A percentile compares a stretch with the other conserved stretches of the same genome.
These are phyloP conservation scores for Todiramphus chloris DNA, from an alignment of 2,113 vertebrate species.

Conservation along the genomic window DNA sequence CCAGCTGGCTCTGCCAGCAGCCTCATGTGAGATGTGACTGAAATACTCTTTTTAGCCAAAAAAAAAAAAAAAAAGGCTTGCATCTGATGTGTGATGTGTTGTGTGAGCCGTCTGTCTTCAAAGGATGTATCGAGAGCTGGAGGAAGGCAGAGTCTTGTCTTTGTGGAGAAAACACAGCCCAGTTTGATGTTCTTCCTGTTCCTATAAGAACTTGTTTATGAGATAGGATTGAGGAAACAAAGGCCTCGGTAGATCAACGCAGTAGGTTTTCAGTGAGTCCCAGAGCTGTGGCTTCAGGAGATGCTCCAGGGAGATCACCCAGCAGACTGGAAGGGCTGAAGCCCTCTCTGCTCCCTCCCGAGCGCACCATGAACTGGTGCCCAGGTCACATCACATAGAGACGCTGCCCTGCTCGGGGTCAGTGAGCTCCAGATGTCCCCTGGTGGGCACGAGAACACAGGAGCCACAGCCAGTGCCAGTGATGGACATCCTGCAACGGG, in stretches of 20 bases:
- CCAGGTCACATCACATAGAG: neutral
- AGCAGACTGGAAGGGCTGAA: neutral
- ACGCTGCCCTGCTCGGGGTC: too few species aligned
- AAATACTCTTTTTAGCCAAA: neutral
- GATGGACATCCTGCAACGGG: too few species aligned
- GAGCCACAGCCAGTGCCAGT: neutral
- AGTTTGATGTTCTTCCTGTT: neutral
- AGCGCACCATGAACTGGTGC: accelerated
- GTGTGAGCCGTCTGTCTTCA: neutral
- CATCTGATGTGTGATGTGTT: neutral
- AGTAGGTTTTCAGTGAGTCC: neutral
- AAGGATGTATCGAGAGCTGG: neutral
- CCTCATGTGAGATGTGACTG: neutral
- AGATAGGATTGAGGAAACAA: neutral
- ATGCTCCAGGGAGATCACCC: neutral
- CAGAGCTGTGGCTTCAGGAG: neutral
- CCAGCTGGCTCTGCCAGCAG: neutral
- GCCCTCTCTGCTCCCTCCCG: neutral
- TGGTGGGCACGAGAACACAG: neutral
- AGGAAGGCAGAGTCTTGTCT: neutral
- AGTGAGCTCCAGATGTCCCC: neutral
- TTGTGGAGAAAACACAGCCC: neutral
- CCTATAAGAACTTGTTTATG: neutral
- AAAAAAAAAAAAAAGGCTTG: neutral
- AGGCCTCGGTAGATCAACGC: neutral